phyloP scores from a whole-genome alignment of 2,113 vertebrate genomes.

The Channa maculata region DNA sequence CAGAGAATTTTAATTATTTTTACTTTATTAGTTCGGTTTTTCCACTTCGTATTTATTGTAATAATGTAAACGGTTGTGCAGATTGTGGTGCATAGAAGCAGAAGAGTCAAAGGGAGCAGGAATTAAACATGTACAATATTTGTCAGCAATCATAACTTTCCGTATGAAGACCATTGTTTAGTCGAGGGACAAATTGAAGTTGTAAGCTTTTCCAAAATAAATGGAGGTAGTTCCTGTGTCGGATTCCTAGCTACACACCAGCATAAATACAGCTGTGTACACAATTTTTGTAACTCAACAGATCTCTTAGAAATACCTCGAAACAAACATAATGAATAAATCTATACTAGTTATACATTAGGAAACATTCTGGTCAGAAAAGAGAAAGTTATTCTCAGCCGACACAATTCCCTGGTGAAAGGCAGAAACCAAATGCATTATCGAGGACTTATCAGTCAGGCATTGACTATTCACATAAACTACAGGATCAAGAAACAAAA shows the following conservation, averaged over 20 bases:
- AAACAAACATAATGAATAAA: constrained; percentile 5
- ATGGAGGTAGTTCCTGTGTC: no score
- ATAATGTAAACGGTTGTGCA: no score
- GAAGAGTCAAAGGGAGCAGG: no score
- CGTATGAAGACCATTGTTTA: background rate
- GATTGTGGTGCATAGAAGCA: no score
- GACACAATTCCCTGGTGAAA: background rate
- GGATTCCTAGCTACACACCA: background rate
- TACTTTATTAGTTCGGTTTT: no score
- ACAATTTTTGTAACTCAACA: no score
- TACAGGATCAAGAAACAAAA: constrained; percentile 44
- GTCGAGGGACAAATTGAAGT: no score
- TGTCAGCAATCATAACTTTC: background rate
- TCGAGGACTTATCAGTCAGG: background rate
- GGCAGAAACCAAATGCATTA: background rate
- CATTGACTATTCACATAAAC: background rate
- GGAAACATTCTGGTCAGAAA: background rate
- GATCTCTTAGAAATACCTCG: background rate
- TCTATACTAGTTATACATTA: background rate
- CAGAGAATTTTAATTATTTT: no score
- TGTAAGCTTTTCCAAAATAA: no score
- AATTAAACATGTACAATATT: background rate
- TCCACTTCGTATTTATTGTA: no score
- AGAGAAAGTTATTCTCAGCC: no score
- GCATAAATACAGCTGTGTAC: background rate